Conservation (phyloP, 2,113 vertebrate species). For the Charina bottae region DNA sequence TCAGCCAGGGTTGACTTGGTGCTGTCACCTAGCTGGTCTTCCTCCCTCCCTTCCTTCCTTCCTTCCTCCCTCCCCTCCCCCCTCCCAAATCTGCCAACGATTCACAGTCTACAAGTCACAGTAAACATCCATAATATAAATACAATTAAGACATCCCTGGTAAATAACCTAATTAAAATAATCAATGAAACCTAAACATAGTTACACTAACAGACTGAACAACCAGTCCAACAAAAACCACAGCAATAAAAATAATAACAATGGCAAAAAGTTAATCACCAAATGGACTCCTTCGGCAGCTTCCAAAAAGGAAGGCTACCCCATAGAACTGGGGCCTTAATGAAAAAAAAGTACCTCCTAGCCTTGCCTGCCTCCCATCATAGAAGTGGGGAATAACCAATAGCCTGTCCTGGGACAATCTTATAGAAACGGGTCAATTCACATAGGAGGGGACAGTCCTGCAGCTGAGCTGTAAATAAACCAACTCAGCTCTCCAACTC, state of each 20-base stretch:
- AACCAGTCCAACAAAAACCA: background rate
- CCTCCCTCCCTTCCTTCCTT: background rate
- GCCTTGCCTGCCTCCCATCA: background rate
- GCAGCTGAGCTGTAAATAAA: background rate
- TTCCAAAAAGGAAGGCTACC: background rate
- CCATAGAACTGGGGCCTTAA: background rate
- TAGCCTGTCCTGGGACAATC: background rate
- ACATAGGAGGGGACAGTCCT: background rate
- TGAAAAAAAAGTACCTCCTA: background rate
- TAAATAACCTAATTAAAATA: background rate
- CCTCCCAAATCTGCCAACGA: background rate
- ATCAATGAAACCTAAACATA: background rate
- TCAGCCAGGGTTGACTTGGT: background rate
- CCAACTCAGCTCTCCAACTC: background rate
- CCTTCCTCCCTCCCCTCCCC: background rate
- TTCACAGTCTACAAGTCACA: background rate
- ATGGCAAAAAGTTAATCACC: background rate
- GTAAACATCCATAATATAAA: background rate
- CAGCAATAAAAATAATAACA: background rate
- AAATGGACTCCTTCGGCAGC: background rate
- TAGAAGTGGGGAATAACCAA: background rate
- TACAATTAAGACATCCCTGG: background rate
- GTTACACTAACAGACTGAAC: background rate
- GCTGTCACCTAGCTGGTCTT: background rate
- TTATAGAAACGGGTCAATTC: background rate